Evolutionary conservation across 92 coral and sea anemone genomes (phyloP).

Genomic region (Nematostella vectensis): DNA sequence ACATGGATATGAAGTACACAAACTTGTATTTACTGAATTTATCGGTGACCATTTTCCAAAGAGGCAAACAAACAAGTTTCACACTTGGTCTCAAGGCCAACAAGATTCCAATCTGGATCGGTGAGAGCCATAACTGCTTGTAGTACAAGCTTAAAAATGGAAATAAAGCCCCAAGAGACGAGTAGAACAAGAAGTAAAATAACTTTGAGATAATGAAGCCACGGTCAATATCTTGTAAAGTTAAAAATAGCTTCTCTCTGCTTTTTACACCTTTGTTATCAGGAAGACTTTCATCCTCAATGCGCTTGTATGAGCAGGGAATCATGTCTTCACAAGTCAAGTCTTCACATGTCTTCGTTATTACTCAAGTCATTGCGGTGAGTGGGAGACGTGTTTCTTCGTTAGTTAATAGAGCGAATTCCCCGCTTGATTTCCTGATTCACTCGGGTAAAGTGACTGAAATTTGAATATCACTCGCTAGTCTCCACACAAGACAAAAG

Average conservation of each 20-base stretch:
- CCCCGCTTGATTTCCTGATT: too few species aligned
- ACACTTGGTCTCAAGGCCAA: slow-evolving; percentile 77
- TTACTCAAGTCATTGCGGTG: too few species aligned
- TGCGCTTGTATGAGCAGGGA: slow-evolving; percentile 61
- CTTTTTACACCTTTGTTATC: slow-evolving; percentile 15
- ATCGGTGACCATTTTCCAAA: slow-evolving; percentile 83
- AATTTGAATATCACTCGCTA: background rate
- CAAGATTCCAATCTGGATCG: slow-evolving; percentile 70
- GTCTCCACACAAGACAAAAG: background rate
- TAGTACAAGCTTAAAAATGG: slow-evolving; percentile 78
- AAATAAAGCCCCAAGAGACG: slow-evolving; percentile 69
- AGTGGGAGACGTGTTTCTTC: too few species aligned
- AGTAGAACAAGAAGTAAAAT: slow-evolving; percentile 81
- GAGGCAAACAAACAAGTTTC: slow-evolving; percentile 69
- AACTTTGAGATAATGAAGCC: slow-evolving; percentile 70
- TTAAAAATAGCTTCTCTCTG: slow-evolving; percentile 26
- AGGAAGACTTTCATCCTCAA: slow-evolving; percentile 46
- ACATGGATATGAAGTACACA: slow-evolving; percentile 75
- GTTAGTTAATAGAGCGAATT: too few species aligned
- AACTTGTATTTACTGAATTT: slow-evolving; percentile 64
- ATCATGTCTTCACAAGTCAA: slow-evolving; percentile 41
- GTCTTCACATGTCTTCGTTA: too few species aligned
- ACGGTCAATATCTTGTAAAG: slow-evolving; percentile 36
- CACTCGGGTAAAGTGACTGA: background rate
- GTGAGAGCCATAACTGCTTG: slow-evolving; percentile 77